phyloP scores from a whole-genome alignment of 2,113 vertebrate species.

The Lanius ludovicianus region DNA sequence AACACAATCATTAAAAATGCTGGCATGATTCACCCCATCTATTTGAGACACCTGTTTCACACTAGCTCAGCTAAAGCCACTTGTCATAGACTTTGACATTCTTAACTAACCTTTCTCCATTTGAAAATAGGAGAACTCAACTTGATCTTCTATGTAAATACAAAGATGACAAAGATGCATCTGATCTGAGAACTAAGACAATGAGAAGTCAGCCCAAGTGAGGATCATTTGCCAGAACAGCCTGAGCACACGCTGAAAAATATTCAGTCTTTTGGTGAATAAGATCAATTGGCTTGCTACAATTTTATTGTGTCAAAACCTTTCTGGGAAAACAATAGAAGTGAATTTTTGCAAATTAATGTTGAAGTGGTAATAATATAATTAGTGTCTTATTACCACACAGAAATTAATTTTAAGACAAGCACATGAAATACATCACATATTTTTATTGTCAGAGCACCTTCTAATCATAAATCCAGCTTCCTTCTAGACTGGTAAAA shows the following conservation, averaged over 20 bases:
- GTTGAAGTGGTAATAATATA: background rate
- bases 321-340: background rate
- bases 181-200: background rate
- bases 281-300: fast-evolving
- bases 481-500: background rate
- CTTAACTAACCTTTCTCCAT: background rate
- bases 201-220: background rate
- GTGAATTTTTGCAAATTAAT: background rate
- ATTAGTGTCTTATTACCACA: background rate
- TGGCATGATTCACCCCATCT: background rate
- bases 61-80: background rate
- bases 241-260: background rate
- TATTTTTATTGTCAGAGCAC: background rate
- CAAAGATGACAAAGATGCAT: background rate
- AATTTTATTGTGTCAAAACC: background rate
- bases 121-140: background rate
- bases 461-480: background rate
- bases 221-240: background rate
- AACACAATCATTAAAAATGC: background rate
- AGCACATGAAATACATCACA: background rate
- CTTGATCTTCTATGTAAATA: background rate
- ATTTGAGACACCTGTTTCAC: background rate
- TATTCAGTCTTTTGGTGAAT: background rate
- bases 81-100: background rate
- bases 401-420: background rate